These are phyloP conservation scores for Peribatodes rhomboidaria DNA, from an alignment of 2,888 invertebrate genomes.

Conservation along the genomic window DNA sequence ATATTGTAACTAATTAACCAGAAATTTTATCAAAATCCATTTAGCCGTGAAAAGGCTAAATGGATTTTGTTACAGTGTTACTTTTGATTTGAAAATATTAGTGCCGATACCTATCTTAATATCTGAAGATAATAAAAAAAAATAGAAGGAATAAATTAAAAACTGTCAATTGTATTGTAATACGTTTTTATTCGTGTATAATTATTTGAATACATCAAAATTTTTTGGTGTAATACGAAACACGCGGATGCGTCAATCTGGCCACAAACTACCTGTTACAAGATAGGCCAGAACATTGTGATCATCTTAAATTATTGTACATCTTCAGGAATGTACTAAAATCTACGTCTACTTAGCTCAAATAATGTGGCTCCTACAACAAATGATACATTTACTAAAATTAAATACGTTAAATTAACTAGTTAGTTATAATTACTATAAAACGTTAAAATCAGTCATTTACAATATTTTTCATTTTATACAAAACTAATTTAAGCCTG, in stretches of 20 bases:
- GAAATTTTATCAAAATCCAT: too few relatives aligned
- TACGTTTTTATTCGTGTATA: conserved; percentile 80
- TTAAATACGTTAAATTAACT: conserved; percentile 75
- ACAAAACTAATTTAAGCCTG: conserved; percentile 53
- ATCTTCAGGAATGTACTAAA: conserved; percentile 82
- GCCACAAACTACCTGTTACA: conserved; percentile 60
- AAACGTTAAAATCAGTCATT: conserved; percentile 80
- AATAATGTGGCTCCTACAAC: conserved; percentile 49
- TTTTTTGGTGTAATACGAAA: conserved; percentile 82
- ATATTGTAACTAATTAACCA: too few relatives aligned
- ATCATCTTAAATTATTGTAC: conserved; percentile 74
- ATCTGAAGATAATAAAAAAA: too few relatives aligned
- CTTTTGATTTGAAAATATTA: too few relatives aligned
- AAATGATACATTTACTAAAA: conserved; percentile 54
- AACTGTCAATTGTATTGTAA: conserved; percentile 53
- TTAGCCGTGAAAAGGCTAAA: too few relatives aligned
- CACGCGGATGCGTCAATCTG: conserved; percentile 68
- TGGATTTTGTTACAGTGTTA: too few relatives aligned
- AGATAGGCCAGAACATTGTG: conserved; percentile 68
- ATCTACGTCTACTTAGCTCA: conserved; percentile 71
- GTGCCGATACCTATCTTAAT: too few relatives aligned
- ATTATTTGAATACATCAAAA: conserved; percentile 81
- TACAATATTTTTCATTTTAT: conserved; percentile 67
- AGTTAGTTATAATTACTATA: conserved; percentile 50
- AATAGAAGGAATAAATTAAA: conserved; percentile 53